Base-by-base conservation (phyloP, 2,888 invertebrate species). In the Drosophila tanythrix region DNA sequence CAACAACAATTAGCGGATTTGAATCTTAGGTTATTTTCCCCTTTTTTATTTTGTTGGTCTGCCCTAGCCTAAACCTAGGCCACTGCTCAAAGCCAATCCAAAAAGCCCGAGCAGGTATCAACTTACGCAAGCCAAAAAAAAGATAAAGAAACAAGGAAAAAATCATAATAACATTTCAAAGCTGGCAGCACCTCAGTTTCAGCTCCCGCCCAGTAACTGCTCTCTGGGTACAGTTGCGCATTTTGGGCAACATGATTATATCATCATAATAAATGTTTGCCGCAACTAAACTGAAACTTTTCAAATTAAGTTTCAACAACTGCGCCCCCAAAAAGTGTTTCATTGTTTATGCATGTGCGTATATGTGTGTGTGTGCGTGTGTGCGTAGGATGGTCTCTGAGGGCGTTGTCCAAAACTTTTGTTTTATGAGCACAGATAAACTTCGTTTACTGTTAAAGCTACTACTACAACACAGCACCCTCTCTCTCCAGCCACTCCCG, bases 211-310 rank as follows among this genome's bases (percentile, higher is more conserved):
- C 33, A 35, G 50, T 53, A 66, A 73, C 29, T 38, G 59, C 69
- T 53, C 73, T 72, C 56, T 50, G 70, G 70, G 83, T 78, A 88
- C 77, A 88, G 84, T 84, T 81, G 88, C 65, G 78, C 60, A 80
- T 68, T 68, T 70, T 69, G 58, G 65, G 68, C 80, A 75, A 74
- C 78, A 85, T 89, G 88, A 88, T 88, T 89, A 88, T 89, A 82
- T 88, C 89, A 88, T 88, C 88, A 88, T 88, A 88, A 89, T 88
- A 88, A 88, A 88, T 89, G 89, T 81, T 82, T 83, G 70, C 68
- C 79, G 68, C 69, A 74, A 83, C 82, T 74, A 82, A 87, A 87
- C 81, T 79, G 63, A 84, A 87, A 87, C 82, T 87, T 87, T 87
- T 89, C 81, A 87, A 89, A 89, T 87, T 85, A 82, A 83, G 79